These are phyloP conservation scores for Ariolimax columbianus DNA, from an alignment of 2,888 invertebrate genomes.

Conservation along the genomic window DNA sequence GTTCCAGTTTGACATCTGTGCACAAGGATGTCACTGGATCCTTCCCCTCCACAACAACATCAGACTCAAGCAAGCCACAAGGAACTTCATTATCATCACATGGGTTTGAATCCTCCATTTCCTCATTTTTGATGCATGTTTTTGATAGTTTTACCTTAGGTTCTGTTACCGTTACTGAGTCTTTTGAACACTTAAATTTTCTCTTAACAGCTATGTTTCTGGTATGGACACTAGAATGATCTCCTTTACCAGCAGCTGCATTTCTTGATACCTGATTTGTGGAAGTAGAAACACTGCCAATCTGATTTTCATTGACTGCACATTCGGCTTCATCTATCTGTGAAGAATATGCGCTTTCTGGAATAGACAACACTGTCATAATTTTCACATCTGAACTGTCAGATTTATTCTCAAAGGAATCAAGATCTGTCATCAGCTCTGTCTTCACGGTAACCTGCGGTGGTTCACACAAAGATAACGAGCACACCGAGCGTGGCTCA, in stretches of 20 bases:
- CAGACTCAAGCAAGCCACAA: neutral
- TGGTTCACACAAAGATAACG: neutral
- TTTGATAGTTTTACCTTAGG: neutral
- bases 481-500: neutral
- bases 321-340: slow-evolving; percentile 29
- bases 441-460: slow-evolving; percentile 7
- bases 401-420: neutral
- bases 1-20: neutral
- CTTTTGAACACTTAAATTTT: neutral
- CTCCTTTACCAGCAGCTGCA: neutral
- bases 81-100: neutral
- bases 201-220: neutral
- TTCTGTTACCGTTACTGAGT: neutral
- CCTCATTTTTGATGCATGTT: neutral
- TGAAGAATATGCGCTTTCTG: slow-evolving; percentile 35
- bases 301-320: neutral
- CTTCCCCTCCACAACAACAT: neutral
- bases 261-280: neutral
- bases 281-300: neutral
- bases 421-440: neutral
- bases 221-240: neutral
- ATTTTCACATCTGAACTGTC: slow-evolving; percentile 21
- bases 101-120: neutral
- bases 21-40: neutral
- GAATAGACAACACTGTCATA: slow-evolving; percentile 36